These are phyloP conservation scores for Poeciliopsis presidionis DNA, from an alignment of 2,797 vertebrate species.

Conservation along the genomic window DNA sequence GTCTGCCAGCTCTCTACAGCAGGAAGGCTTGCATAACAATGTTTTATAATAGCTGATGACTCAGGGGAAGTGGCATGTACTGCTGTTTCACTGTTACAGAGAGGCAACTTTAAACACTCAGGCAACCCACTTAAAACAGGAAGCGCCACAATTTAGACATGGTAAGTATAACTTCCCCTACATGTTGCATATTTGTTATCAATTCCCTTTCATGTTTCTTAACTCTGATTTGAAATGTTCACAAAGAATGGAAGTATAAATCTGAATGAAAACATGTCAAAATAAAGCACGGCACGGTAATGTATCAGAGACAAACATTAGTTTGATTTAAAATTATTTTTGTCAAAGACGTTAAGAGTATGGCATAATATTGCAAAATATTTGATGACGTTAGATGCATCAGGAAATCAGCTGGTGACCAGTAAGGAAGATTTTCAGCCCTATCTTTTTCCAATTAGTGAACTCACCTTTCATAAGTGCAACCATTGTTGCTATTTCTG, in stretches of 20 bases:
- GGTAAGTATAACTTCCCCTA: not conserved
- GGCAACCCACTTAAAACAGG: not conserved
- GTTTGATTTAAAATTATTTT: not conserved
- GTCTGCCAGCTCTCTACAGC: constrained; percentile 8
- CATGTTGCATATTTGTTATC: not conserved
- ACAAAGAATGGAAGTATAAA: not conserved
- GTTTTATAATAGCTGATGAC: constrained; percentile 34
- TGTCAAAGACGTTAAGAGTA: not conserved
- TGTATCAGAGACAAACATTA: not conserved
- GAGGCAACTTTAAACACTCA: not conserved
- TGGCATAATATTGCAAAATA: not conserved
- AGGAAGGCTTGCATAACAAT: constrained; percentile 21
- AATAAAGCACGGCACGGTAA: not conserved
- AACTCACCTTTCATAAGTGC: not conserved
- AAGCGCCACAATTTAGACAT: not conserved
- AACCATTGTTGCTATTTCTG: not conserved
- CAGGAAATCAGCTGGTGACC: not conserved
- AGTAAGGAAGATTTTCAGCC: not conserved
- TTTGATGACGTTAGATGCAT: not conserved
- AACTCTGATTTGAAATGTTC: not conserved
- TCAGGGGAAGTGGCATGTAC: constrained; percentile 3
- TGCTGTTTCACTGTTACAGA: constrained; percentile 9
- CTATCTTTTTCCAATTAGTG: not conserved
- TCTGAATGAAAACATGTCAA: not conserved
- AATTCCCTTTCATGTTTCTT: not conserved